Base-by-base conservation (phyloP, 2,888 invertebrate genomes). In the Hermodice carunculata region DNA sequence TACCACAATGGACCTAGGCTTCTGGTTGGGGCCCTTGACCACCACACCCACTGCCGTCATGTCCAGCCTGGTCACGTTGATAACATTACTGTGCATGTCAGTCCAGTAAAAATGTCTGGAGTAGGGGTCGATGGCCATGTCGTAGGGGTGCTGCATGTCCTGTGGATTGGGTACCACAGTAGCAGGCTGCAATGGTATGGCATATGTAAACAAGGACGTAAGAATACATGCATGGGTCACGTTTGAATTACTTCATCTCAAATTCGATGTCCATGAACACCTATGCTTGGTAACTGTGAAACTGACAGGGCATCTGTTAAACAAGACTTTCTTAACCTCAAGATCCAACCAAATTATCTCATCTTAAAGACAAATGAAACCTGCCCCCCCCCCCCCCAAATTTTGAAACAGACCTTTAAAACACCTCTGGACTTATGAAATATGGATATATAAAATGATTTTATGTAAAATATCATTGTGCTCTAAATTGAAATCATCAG, bases 91-190 rank as follows among this genome's bases (percentile, higher is more conserved):
- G 69, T 90, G 89, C 0, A 92, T 88, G 77, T 95, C 95, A 0
- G 94, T 93, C 95, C 96, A 96, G 87, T 95, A 96, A 0, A 98
- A 84, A 1, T 94, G 87, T 19, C 95, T 89, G 0, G 95, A 93
- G 34, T 94, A 89, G 0, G 93, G 91, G 85, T 97, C 96, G 6
- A 97, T 88, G 0, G 93, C 96, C 76, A 97, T 89, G 84, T 96
- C 94, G 79, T 91, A 92, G 0, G 95, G 94, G 61, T 74, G 73
- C 40, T 77, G 62, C 26, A 62, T 54, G 24, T 69, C 64, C n/a
- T 64, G 64, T 22, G 73, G 73, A 52, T 78, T 76, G 8, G 67
- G 61, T 1, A 81, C 72, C 24, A 80, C 73, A 19, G 64, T 63
- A 22, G 74, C 59, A 28, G 70, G 61, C 79, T 81, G 74, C 28